Evolutionary conservation across 2,888 invertebrate species (phyloP).

Genomic region (Metopia argyrocephala): DNA sequence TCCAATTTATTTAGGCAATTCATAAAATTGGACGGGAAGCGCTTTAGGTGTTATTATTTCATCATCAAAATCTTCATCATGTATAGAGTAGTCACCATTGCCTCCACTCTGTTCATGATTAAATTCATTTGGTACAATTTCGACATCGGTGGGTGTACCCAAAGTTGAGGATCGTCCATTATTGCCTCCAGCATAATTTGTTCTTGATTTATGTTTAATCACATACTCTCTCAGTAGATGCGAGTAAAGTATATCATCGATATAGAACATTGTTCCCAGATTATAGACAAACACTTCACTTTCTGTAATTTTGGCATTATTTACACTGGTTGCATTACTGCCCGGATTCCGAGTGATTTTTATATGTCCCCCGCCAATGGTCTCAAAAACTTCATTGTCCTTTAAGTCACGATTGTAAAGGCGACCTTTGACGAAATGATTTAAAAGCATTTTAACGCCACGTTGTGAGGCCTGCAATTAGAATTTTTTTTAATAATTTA

Average conservation of each 20-base stretch:
- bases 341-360: conserved; percentile 79
- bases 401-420: conserved; percentile 82
- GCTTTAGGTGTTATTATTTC: conserved; percentile 79
- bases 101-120: conserved; percentile 75
- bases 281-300: conserved; percentile 84
- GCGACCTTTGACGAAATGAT: conserved; percentile 83
- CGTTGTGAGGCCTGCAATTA: conserved; percentile 80
- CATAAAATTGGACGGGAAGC: conserved; percentile 77
- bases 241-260: conserved; percentile 81
- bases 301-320: conserved; percentile 81
- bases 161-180: conserved; percentile 68
- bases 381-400: conserved; percentile 80
- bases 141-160: conserved; percentile 75
- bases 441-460: conserved; percentile 81
- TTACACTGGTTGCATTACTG: conserved; percentile 79
- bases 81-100: conserved; percentile 72
- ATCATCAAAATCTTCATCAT: conserved; percentile 77
- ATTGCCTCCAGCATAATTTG: conserved; percentile 69
- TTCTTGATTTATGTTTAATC: conserved; percentile 72
- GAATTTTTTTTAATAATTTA: too few relatives aligned
- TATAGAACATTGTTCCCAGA: conserved; percentile 83
- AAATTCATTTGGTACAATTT: conserved; percentile 77
- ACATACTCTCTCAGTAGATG: conserved; percentile 76
- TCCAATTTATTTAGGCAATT: conserved; percentile 75
- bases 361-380: conserved; percentile 81